These are phyloP conservation scores for Leptobrachium leishanense DNA, from an alignment of 2,113 vertebrate species.

Conservation along the genomic window DNA sequence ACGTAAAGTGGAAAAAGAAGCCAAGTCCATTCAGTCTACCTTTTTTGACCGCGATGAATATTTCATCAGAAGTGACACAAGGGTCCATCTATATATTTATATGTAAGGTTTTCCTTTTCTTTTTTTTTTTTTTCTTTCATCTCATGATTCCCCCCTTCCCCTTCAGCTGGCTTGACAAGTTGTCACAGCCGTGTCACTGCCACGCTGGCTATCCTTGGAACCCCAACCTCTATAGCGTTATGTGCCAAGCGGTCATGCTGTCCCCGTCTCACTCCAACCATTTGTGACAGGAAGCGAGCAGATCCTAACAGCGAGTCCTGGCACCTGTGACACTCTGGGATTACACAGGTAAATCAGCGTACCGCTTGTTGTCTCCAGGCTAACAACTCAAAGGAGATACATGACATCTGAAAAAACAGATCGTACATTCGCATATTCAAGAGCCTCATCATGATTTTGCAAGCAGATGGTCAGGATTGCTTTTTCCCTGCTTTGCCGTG, in stretches of 20 bases:
- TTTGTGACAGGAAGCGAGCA: constrained; percentile 81
- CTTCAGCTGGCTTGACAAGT: constrained; percentile 75
- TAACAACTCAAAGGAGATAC: constrained; percentile 67
- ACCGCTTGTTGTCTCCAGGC: constrained; percentile 70
- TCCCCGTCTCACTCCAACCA: constrained; percentile 78
- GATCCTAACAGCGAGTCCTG: constrained; percentile 66
- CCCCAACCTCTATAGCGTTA: constrained; percentile 73
- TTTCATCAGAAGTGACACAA: constrained; percentile 71
- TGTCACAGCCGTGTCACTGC: constrained; percentile 79
- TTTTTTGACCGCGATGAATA: constrained; percentile 62
- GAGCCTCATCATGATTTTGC: constrained; percentile 67
- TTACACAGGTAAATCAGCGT: constrained; percentile 80
- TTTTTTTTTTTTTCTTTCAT: constrained; percentile 51
- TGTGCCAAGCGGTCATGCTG: constrained; percentile 75
- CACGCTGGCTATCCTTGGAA: constrained; percentile 68
- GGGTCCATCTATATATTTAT: not conserved
- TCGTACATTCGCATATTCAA: constrained; percentile 72
- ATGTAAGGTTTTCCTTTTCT: not conserved
- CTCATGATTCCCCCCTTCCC: constrained; percentile 41
- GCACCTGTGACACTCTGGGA: constrained; percentile 80
- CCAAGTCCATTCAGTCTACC: constrained; percentile 42
- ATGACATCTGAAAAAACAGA: constrained; percentile 73
- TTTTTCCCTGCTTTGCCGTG: constrained; percentile 52
- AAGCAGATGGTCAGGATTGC: constrained; percentile 63
- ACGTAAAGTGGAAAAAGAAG: not conserved